Conservation (phyloP, 2,888 invertebrate genomes). For the Pyrrhosoma nymphula region DNA sequence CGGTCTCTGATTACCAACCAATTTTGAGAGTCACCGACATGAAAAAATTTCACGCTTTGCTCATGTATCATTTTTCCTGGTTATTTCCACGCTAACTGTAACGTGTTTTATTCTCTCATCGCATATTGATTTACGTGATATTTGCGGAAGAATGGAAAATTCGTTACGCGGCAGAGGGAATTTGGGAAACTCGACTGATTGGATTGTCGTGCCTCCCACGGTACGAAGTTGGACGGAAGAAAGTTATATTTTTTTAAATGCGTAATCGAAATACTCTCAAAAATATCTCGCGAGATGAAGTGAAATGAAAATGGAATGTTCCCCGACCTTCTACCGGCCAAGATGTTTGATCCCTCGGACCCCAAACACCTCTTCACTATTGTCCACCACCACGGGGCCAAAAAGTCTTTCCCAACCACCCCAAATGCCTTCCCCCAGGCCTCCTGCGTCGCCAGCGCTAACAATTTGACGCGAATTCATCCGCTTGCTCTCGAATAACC, state of each 20-base stretch:
- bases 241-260: background rate
- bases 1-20: too few relatives aligned
- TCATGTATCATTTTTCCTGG: background rate
- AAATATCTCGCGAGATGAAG: background rate
- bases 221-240: background rate
- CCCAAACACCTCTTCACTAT: background rate
- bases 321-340: background rate
- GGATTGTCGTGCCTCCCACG: background rate
- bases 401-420: too few relatives aligned
- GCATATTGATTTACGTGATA: background rate
- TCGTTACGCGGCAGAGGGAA: background rate
- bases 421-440: background rate
- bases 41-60: too few relatives aligned
- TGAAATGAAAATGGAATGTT: background rate
- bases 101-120: background rate
- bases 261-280: background rate
- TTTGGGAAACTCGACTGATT: background rate
- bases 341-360: background rate
- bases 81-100: background rate
- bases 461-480: background rate
- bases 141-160: background rate
- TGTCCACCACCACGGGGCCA: too few relatives aligned
- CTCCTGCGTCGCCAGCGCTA: background rate
- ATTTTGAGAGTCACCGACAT: too few relatives aligned
- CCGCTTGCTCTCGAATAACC: constrained; percentile 7